A percentile compares a stretch with the other conserved stretches of the same genome.
phyloP scores from a whole-genome alignment of 2,113 vertebrate genomes.

The Nothobranchius kuhntae region DNA sequence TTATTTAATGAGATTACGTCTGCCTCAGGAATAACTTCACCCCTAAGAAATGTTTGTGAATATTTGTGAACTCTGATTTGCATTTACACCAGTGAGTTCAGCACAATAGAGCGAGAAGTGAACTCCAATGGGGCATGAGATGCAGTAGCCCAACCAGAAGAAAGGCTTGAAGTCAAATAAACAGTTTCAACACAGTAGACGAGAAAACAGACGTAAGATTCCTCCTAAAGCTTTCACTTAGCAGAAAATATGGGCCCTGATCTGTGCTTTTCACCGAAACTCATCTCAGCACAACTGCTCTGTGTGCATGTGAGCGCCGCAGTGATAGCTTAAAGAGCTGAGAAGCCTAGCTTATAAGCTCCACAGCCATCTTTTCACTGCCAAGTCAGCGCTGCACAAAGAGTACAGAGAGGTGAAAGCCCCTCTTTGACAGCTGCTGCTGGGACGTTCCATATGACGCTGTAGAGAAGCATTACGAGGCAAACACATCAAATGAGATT shows the following conservation, averaged over 20 bases:
- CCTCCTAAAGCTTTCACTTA: conserved; percentile 21
- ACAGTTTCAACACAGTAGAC: conserved; percentile 18
- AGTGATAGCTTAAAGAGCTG: conserved; percentile 20
- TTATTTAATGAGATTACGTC: conserved; percentile 52
- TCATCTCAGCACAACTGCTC: conserved; percentile 21
- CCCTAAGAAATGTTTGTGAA: conserved; percentile 44
- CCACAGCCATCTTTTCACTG: conserved; percentile 20
- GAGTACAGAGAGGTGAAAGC: conserved; percentile 36
- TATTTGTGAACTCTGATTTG: conserved; percentile 37
- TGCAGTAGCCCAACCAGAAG: conserved; percentile 39
- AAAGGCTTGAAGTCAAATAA: conserved; percentile 27
- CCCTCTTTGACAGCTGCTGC: conserved; percentile 37
- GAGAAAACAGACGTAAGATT: conserved; percentile 15
- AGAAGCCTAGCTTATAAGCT: conserved; percentile 36
- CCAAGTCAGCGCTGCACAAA: conserved; percentile 16
- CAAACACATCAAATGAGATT: conserved; percentile 35
- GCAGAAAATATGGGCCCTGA: conserved; percentile 30
- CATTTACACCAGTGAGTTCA: conserved; percentile 42
- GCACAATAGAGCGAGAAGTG: conserved; percentile 1
- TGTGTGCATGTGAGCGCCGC: conserved; percentile 28
- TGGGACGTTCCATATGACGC: conserved; percentile 31
- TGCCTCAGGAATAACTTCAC: conserved; percentile 37
- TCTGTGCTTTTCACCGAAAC: conserved; percentile 27
- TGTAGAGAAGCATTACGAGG: conserved; percentile 37
- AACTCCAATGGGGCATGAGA: conserved; percentile 34